Conservation (phyloP, 2,113 vertebrate genomes). For the Dascyllus trimaculatus region DNA sequence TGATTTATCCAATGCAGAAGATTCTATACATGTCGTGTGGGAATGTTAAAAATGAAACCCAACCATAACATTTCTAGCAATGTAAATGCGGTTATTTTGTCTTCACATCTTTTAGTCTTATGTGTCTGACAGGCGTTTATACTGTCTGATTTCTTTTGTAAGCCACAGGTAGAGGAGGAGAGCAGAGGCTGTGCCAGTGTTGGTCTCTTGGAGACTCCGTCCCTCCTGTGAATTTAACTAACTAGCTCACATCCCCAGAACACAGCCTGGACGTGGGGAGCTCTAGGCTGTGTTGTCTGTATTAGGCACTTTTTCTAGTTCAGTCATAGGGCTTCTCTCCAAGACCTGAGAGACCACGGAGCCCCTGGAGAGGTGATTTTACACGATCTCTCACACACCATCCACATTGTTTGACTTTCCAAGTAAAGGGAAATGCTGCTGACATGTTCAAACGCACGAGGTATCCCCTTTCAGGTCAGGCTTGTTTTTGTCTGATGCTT, state of each 20-base stretch:
- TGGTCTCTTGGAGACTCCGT: conserved; percentile 55
- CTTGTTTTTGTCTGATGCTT: conserved; percentile 52
- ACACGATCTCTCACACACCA: conserved; percentile 36
- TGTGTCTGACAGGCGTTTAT: conserved; percentile 28
- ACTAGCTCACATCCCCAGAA: conserved; percentile 43
- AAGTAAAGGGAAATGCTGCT: conserved; percentile 83
- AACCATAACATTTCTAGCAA: conserved; percentile 12
- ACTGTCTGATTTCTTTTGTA: conserved; percentile 47
- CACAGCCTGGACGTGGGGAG: conserved; percentile 41
- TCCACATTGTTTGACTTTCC: conserved; percentile 57
- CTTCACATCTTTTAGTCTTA: conserved; percentile 28
- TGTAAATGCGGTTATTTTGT: conserved; percentile 37
- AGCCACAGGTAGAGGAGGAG: conserved; percentile 55
- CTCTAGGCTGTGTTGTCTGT: conserved; percentile 67
- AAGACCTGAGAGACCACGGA: conserved; percentile 62
- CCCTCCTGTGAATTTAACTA: conserved; percentile 44
- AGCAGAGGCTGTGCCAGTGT: conserved; percentile 44
- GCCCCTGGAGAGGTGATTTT: conserved; percentile 60
- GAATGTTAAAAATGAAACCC: conserved; percentile 55
- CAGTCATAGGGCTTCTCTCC: conserved; percentile 68
- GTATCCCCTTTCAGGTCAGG: conserved; percentile 70
- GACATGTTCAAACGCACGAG: conserved; percentile 67
- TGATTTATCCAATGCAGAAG: conserved; percentile 19
- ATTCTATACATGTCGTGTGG: conserved; percentile 22
- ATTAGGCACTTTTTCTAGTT: conserved; percentile 86